Conservation (phyloP, 2,113 vertebrate species). For the Glareola pratincola region DNA sequence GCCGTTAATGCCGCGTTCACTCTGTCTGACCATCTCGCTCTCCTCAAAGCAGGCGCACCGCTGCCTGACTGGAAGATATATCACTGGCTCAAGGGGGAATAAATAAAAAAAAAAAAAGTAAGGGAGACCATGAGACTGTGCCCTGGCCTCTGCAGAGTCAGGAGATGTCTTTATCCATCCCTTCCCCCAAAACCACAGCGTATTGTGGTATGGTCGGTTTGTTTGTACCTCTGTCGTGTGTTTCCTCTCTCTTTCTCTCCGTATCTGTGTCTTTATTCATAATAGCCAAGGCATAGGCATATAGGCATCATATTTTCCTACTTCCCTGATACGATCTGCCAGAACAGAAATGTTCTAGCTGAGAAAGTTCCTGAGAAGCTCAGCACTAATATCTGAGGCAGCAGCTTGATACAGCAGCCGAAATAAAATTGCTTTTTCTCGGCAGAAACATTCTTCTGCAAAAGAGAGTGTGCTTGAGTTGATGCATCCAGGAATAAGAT, state of each 20-base stretch:
- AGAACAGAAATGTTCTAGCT: not conserved
- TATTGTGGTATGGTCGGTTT: not conserved
- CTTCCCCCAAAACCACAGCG: fast-evolving
- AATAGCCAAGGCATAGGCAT: not conserved
- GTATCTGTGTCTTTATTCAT: not conserved
- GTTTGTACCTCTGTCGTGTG: not conserved
- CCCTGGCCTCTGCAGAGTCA: not conserved
- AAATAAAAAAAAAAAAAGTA: not conserved
- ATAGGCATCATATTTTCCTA: not conserved
- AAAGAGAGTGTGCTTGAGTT: not conserved
- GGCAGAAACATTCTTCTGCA: not conserved
- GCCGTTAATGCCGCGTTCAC: fast-evolving
- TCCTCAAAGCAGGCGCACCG: fast-evolving
- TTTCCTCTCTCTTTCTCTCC: not conserved
- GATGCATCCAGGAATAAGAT: not conserved
- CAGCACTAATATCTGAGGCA: not conserved
- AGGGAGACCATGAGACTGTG: not conserved
- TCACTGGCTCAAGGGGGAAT: not conserved
- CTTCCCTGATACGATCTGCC: not conserved
- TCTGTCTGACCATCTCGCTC: not conserved
- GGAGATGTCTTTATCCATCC: not conserved
- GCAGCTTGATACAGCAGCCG: not conserved
- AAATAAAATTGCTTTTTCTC: slow-evolving; percentile 37
- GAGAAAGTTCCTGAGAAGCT: slow-evolving; percentile 23
- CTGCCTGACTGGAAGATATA: not conserved